These are phyloP conservation scores for Epizoanthus stellaris DNA, from an alignment of 92 coral and sea anemone genomes.

Conservation along the genomic window DNA sequence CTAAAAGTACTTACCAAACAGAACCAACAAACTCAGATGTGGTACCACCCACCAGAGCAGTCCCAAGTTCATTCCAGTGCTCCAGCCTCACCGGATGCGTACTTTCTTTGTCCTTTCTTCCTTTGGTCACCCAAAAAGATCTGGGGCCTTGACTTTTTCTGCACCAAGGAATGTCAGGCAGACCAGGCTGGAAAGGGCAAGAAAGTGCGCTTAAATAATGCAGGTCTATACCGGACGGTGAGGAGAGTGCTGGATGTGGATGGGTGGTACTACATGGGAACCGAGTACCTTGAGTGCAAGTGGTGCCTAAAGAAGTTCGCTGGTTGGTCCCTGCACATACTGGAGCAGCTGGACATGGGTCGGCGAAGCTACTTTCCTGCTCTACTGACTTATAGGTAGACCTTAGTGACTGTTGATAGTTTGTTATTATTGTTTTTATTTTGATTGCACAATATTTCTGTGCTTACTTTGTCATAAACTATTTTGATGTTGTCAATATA, in stretches of 20 bases:
- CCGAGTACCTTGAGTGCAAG: conserved; percentile 27
- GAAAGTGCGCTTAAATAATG: conserved; percentile 21
- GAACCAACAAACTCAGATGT: background rate
- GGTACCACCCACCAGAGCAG: conserved; percentile 17
- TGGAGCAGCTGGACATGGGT: conserved; percentile 35
- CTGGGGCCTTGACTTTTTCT: conserved; percentile 14
- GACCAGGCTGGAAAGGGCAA: conserved; percentile 18
- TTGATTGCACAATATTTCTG: too few relatives aligned
- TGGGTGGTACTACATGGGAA: conserved; percentile 10
- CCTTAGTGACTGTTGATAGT: background rate
- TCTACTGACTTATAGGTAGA: conserved; percentile 24
- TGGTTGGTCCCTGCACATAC: conserved; percentile 21
- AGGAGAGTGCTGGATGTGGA: conserved; percentile 14
- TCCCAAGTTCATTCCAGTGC: conserved; percentile 11
- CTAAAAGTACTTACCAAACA: background rate
- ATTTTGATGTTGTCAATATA: too few relatives aligned
- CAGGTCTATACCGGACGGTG: conserved; percentile 25
- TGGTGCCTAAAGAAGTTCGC: conserved; percentile 19
- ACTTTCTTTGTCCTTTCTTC: conserved; percentile 24
- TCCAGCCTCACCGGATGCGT: conserved; percentile 13
- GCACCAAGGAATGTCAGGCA: conserved; percentile 27
- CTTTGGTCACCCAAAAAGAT: conserved; percentile 37
- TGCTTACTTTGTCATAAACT: too few relatives aligned
- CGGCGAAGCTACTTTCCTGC: conserved; percentile 25
- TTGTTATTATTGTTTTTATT: too few relatives aligned